A percentile compares a stretch with the other conserved stretches of the same genome.
These are phyloP conservation scores for Hippopotamyrus pictus DNA, from an alignment of 2,797 vertebrate genomes.

Conservation along the genomic window DNA sequence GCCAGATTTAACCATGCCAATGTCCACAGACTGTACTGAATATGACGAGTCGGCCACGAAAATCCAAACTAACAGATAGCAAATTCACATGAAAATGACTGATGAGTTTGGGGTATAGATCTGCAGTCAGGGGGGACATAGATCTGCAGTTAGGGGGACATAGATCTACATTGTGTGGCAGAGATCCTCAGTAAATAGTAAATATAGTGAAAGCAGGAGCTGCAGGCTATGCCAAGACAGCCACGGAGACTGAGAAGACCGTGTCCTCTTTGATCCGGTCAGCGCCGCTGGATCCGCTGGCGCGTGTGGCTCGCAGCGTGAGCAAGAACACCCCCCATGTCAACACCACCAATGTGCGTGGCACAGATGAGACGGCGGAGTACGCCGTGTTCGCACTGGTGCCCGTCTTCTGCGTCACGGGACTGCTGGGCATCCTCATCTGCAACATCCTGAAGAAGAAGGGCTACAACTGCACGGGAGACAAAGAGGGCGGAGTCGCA, in stretches of 20 bases:
- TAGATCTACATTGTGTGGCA: not conserved
- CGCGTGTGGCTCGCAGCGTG: conserved; percentile 53
- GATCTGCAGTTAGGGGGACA: not conserved
- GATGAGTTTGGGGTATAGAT: not conserved
- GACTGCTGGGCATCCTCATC: conserved; percentile 84
- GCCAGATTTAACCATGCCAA: not conserved
- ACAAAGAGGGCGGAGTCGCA: conserved; percentile 70
- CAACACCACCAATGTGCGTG: conserved; percentile 65
- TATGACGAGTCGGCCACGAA: not conserved
- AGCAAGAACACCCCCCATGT: conserved; percentile 40
- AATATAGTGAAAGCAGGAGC: not conserved
- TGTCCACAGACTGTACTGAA: not conserved
- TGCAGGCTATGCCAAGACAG: not conserved
- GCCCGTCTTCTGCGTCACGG: conserved; percentile 89
- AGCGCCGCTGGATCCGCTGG: not conserved
- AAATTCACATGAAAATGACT: not conserved
- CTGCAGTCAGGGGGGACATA: not conserved
- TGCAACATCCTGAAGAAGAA: conserved; percentile 93
- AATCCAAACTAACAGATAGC: not conserved
- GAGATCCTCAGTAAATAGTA: not conserved
- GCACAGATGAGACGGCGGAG: conserved; percentile 72
- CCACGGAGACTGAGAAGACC: not conserved
- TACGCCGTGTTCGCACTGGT: conserved; percentile 84
- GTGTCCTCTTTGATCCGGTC: not conserved
- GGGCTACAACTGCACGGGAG: conserved; percentile 78